A percentile compares a stretch with the other conserved stretches of the same genome.
phyloP scores from a whole-genome alignment of 2,888 invertebrate species.

The Acanthosepion pharaonis region DNA sequence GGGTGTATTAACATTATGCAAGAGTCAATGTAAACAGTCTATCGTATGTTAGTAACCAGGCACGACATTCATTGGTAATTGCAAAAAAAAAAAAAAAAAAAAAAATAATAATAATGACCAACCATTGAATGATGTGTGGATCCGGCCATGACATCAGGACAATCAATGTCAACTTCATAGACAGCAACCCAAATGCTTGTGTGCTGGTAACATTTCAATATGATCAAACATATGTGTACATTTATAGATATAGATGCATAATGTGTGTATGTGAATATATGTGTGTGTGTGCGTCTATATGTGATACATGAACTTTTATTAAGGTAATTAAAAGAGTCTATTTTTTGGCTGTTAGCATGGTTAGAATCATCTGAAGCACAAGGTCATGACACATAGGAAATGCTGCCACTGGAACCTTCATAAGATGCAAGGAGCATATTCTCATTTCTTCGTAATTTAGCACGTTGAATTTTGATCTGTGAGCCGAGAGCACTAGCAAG shows the following conservation, averaged over 20 bases:
- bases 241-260: not conserved
- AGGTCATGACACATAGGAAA: slow-evolving; percentile 35
- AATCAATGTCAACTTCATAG: too few species aligned
- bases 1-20: too few species aligned
- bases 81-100: too few species aligned
- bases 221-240: not conserved
- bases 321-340: not conserved
- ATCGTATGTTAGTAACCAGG: too few species aligned
- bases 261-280: not conserved
- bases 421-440: not conserved
- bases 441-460: slow-evolving; percentile 25
- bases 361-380: not conserved
- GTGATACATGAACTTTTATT: not conserved
- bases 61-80: too few species aligned
- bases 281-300: not conserved
- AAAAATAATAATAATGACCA: too few species aligned
- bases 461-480: slow-evolving; percentile 34
- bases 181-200: too few species aligned
- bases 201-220: too few species aligned
- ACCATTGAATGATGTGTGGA: too few species aligned
- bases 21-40: too few species aligned
- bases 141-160: too few species aligned
- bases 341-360: not conserved
- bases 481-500: slow-evolving; percentile 24
- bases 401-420: not conserved